Percentiles rank a stretch among this genome's conserved stretches.
Conservation (phyloP, 1,140 invertebrate genomes). For the Stenopsyche tienmushanensis region DNA sequence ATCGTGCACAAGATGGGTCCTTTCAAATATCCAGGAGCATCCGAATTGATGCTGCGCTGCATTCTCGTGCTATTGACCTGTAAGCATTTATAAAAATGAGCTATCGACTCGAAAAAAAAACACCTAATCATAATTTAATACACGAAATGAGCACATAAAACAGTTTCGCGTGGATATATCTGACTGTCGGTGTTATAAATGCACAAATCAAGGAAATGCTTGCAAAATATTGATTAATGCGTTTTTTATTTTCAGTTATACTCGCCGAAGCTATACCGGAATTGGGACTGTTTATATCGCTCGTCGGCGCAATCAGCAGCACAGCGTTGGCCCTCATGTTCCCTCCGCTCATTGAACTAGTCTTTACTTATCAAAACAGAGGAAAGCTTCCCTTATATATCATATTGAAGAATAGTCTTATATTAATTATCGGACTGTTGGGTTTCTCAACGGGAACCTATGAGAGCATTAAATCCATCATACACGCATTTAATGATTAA, state of each 20-base stretch:
- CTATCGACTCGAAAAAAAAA: no score
- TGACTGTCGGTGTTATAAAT: no score
- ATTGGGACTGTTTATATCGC: slow-evolving; percentile 83
- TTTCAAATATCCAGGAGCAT: slow-evolving; percentile 54
- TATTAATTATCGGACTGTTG: slow-evolving; percentile 67
- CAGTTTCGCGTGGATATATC: no score
- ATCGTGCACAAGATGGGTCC: slow-evolving; percentile 54
- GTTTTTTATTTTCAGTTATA: slow-evolving; percentile 62
- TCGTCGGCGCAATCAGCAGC: slow-evolving; percentile 86
- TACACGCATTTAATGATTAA: slow-evolving; percentile 59
- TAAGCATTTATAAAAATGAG: slow-evolving; percentile 56
- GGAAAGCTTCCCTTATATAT: slow-evolving; percentile 49
- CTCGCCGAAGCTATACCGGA: slow-evolving; percentile 81
- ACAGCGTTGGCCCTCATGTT: slow-evolving; percentile 85
- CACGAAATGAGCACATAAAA: no score
- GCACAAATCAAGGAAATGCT: background rate
- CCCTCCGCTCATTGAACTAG: slow-evolving; percentile 83
- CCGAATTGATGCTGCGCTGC: slow-evolving; percentile 63
- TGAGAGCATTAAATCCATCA: slow-evolving; percentile 65
- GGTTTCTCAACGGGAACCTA: slow-evolving; percentile 75
- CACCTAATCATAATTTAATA: no score
- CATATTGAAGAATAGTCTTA: slow-evolving; percentile 62
- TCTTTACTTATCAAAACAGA: slow-evolving; percentile 55
- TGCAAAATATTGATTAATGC: background rate
- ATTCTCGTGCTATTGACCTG: slow-evolving; percentile 71